These are phyloP conservation scores for Thermophis baileyi DNA, from an alignment of 2,113 vertebrate species.

Conservation along the genomic window DNA sequence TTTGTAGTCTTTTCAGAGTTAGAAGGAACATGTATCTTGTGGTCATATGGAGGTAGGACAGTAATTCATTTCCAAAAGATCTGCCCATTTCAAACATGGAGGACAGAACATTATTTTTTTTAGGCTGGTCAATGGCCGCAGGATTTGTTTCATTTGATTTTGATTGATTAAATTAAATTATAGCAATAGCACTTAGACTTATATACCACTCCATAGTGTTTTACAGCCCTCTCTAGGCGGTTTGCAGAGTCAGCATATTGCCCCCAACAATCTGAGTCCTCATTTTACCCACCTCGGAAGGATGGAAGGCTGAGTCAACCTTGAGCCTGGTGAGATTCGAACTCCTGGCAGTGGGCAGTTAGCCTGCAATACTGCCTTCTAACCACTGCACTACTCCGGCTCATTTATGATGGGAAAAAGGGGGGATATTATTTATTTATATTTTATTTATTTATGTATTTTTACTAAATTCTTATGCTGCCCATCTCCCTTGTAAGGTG, in stretches of 20 bases:
- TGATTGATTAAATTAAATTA: neutral
- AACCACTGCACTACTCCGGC: neutral
- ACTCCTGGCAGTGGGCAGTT: too few species aligned
- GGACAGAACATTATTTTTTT: neutral
- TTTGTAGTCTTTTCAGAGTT: neutral
- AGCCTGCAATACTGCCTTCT: neutral
- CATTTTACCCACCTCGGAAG: neutral
- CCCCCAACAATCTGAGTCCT: neutral
- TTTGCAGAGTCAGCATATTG: neutral
- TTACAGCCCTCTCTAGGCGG: neutral
- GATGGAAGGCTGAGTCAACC: neutral
- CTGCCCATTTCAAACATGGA: neutral
- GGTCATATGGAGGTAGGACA: neutral
- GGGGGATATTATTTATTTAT: too few species aligned
- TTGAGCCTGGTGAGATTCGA: neutral
- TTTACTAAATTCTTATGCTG: neutral
- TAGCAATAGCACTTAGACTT: too few species aligned
- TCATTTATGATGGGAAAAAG: neutral
- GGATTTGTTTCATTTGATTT: neutral
- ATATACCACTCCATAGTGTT: neutral
- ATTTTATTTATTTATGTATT: too few species aligned
- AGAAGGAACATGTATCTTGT: neutral
- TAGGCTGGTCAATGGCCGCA: neutral
- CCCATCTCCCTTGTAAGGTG: too few species aligned
- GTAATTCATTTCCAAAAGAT: neutral